A percentile compares a stretch with the other conserved stretches of the same genome.
phyloP scores from a whole-genome alignment of 2,888 invertebrate species.

The Heliconius ismenius region DNA sequence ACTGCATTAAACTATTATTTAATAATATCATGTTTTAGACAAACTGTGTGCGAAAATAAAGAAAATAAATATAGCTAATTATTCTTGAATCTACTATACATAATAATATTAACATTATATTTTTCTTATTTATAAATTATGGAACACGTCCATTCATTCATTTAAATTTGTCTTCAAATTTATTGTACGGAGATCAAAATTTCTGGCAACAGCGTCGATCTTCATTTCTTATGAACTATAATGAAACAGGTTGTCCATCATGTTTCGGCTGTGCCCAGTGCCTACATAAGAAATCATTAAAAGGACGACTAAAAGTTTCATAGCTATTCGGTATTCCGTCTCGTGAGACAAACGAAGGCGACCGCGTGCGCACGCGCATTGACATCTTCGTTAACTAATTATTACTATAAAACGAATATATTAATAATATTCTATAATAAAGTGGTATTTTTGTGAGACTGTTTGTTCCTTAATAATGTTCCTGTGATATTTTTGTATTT shows the following conservation, averaged over 20 bases:
- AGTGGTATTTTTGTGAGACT: constrained; percentile 13
- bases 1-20: background rate
- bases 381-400: background rate
- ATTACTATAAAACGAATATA: constrained; percentile 11
- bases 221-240: background rate
- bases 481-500: background rate
- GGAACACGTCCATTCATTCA: background rate
- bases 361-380: constrained; percentile 34
- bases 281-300: constrained; percentile 30
- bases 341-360: constrained; percentile 38
- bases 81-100: background rate
- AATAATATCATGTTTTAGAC: background rate
- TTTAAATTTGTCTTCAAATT: background rate
- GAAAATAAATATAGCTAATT: too few species aligned
- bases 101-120: background rate
- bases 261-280: constrained; percentile 21
- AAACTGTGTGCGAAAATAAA: too few species aligned
- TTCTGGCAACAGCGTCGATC: background rate
- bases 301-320: constrained; percentile 38
- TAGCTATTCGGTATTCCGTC: constrained; percentile 48
- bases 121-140: background rate
- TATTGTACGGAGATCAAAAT: background rate
- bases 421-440: background rate
- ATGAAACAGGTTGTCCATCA: constrained; percentile 34
- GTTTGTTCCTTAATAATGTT: background rate